Evolutionary conservation across 2,888 invertebrate genomes (phyloP), one percentile per base, ranked within the genome.

Genomic region (Andrena chrysosceles): DNA sequence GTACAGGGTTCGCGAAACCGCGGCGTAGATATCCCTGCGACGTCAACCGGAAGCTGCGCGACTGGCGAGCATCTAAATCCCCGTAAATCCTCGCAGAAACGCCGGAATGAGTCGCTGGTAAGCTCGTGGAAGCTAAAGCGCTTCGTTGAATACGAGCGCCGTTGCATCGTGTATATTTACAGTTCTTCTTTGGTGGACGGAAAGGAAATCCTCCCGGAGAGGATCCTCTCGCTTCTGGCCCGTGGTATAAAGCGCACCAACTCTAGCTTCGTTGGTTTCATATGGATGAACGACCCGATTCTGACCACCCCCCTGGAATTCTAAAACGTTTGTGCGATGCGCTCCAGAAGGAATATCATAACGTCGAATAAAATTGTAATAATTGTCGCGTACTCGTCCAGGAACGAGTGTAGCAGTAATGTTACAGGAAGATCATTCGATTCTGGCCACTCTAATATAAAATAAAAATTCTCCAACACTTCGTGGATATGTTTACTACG

Each of bases 51-150:
- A 4, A 10, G 16, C 48, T 66, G 42, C 79, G 64, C 23, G 62
- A 68, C 68, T 26, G 62, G 16, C n/a, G 1, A 29, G 52, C 35
- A 2, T 62, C 33, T 52, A 71, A 71, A 71, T 79, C 80, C 70
- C 35, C 5, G 71, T 16, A 54, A 79, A 80, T 71, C 71, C 71
- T 60, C 2, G 33, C 16, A 31, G 35, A 74, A 63, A 31, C 3
- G 23, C 10, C 23, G 13, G 35, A 48, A 52, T 49, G 69, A 81
- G 69, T 69, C 52, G 26, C 49, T 20, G 31, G 52, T 20, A 59
- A 42, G 10, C 54, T 66, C 5, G 31, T 16, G 56, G 31, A 42
- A 6, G 33, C 29, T 8, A 42, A 5, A 3, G 42, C 29, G 35
- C 20, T 31, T 48, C 63, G 74, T 52, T 26, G 71, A 56, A 33